Base-by-base conservation (phyloP, 2,888 invertebrate species). In the Diaperis boleti region DNA sequence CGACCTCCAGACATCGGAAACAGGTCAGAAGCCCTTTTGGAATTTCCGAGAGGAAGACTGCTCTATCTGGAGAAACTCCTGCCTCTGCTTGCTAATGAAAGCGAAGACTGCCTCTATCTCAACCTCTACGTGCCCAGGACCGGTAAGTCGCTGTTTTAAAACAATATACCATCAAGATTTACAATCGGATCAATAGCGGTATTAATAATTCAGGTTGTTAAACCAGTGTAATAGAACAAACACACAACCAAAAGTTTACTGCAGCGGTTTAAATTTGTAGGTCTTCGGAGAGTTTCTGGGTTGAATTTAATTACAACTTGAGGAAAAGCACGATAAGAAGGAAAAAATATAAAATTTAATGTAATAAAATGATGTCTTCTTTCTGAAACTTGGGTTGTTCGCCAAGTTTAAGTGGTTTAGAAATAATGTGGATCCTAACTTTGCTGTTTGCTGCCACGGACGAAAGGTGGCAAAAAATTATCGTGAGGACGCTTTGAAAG, bases 41-140 rank as follows among this genome's bases (percentile, higher is more conserved):
- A 89, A 75, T 90, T 94, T 81, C 96, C 97, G 29, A 87, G 92
- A 63, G 92, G 92, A 47, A 87, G 95, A 54, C 89, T 95, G 68
- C 89, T 91, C 14, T 92, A 95, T 81, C 86, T 97, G 64, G 91
- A 94, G 77, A 89, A 92, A 67, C 84, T 98, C 72, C 83, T 92
- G 73, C 94, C 95, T 11, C 84, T 93, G 71, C 87, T 98, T 62
- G 88, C 89, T 76, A 94, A 96, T 81, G 96, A 98, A 85, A 95
- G 94, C 82, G 98, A 98, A 85, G 98, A 98, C 86, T 98, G 98
- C 82, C 90, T 98, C 74, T 96, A 95, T 82, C 89, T 98, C 80
- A 98, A 98, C 85, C 88, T 98, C 72, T 98, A 96, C 84, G 94
- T 96, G 69, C 98, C 98, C 67, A 87, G 92, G 74, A 87, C 85